These are phyloP conservation scores for Bembecia ichneumoniformis DNA, from an alignment of 2,888 invertebrate genomes.

Conservation along the genomic window DNA sequence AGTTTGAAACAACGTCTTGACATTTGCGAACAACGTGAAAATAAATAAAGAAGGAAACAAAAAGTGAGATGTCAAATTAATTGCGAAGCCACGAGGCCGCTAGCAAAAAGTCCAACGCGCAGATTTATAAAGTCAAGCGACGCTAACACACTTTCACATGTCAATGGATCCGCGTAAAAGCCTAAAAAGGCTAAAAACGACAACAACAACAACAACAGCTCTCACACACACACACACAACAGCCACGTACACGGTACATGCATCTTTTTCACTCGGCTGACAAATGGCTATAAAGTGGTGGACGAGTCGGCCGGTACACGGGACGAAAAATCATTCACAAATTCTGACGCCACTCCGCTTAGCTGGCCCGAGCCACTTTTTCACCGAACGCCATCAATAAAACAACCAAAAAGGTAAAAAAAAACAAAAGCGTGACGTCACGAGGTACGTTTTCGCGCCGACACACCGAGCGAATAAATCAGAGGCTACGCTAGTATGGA, in stretches of 20 bases:
- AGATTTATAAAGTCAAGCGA: slow-evolving; percentile 63
- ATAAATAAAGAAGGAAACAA: too few species aligned
- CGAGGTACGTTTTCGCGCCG: slow-evolving; percentile 63
- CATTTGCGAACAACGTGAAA: too few species aligned
- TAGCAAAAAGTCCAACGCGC: slow-evolving; percentile 20
- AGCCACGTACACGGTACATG: slow-evolving; percentile 42
- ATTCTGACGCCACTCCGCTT: slow-evolving; percentile 58
- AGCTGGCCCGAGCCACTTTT: slow-evolving; percentile 51
- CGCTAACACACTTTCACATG: slow-evolving; percentile 71
- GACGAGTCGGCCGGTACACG: slow-evolving; percentile 44
- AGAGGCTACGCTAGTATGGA: slow-evolving; percentile 53
- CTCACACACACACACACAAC: slow-evolving; percentile 20
- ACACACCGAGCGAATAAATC: slow-evolving; percentile 63
- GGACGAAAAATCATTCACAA: slow-evolving; percentile 66
- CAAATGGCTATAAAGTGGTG: slow-evolving; percentile 67
- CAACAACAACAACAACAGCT: slow-evolving; percentile 8
- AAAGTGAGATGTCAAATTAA: too few species aligned
- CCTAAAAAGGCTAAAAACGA: slow-evolving; percentile 58
- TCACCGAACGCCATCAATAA: slow-evolving; percentile 67
- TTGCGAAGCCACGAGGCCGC: not conserved
- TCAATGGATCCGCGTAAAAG: slow-evolving; percentile 69
- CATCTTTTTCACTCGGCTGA: slow-evolving; percentile 66
- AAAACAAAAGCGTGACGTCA: slow-evolving; percentile 60
- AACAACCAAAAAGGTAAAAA: slow-evolving; percentile 44
- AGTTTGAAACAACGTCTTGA: too few species aligned